Conservation (phyloP, 2,888 invertebrate species). For the Callyntrura sp. region DNA sequence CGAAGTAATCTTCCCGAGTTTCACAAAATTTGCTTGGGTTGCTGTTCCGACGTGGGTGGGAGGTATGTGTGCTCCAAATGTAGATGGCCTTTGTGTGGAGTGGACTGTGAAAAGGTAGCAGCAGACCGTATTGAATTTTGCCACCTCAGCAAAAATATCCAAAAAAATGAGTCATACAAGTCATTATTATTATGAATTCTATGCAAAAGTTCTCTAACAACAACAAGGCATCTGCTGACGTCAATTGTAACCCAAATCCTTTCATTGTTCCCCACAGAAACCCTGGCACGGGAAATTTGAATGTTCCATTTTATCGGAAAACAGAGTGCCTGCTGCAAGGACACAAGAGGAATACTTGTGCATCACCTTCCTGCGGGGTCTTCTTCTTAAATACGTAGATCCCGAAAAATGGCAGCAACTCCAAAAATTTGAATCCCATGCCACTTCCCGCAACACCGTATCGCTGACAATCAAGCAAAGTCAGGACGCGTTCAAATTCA, state of each 20-base stretch:
- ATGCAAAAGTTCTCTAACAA: too few species aligned
- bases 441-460: constrained; percentile 88
- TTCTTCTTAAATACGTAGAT: constrained; percentile 88
- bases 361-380: constrained; percentile 89
- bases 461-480: constrained; percentile 63
- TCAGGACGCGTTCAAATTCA: constrained; percentile 68
- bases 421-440: constrained; percentile 88
- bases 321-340: constrained; percentile 56
- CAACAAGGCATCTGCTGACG: too few species aligned
- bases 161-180: too few species aligned
- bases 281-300: constrained; percentile 87
- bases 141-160: too few species aligned
- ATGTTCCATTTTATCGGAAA: constrained; percentile 84
- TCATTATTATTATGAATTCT: background rate
- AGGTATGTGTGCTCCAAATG: constrained; percentile 85
- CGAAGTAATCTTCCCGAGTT: constrained; percentile 69
- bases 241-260: too few species aligned
- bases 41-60: constrained; percentile 87
- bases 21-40: constrained; percentile 89
- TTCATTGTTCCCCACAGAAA: constrained; percentile 39
- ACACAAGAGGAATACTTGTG: constrained; percentile 88
- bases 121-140: too few species aligned
- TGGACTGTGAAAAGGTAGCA: constrained; percentile 86
- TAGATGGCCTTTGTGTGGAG: constrained; percentile 90
- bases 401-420: constrained; percentile 87